Percentiles rank a stretch among this genome's conserved stretches.
Evolutionary conservation across 2,888 invertebrate genomes (phyloP).

Genomic region (Macrosoma leucophasiata): DNA sequence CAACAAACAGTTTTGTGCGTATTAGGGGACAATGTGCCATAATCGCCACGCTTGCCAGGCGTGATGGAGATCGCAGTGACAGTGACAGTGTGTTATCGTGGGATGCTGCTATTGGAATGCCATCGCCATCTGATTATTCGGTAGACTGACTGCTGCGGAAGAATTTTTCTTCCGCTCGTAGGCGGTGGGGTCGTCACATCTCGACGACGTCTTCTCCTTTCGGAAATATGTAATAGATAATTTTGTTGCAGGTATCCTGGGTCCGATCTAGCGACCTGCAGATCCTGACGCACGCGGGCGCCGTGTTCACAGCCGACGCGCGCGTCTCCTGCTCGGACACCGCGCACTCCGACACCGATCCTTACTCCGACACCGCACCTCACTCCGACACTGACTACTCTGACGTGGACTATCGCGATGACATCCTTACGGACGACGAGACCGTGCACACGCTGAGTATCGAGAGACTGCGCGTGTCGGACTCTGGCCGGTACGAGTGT

Average conservation of each 20-base stretch:
- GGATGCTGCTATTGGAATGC: too few relatives aligned
- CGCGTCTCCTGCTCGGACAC: constrained; percentile 78
- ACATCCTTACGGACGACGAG: constrained; percentile 68
- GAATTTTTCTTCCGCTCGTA: too few relatives aligned
- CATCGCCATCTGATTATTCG: too few relatives aligned
- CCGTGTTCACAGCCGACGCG: constrained; percentile 80
- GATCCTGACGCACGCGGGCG: constrained; percentile 79
- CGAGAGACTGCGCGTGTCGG: constrained; percentile 72
- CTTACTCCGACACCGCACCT: constrained; percentile 60
- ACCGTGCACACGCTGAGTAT: constrained; percentile 77
- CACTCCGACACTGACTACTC: constrained; percentile 64
- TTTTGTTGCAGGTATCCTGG: constrained; percentile 81
- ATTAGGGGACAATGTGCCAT: too few relatives aligned
- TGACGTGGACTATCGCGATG: constrained; percentile 73
- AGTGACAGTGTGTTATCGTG: too few relatives aligned
- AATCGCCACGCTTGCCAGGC: too few relatives aligned
- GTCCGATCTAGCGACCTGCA: constrained; percentile 81
- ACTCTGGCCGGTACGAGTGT: constrained; percentile 83
- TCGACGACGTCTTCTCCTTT: neutral
- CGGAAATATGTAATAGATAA: neutral
- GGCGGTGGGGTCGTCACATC: too few relatives aligned
- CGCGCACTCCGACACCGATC: constrained; percentile 33
- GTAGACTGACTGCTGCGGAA: too few relatives aligned
- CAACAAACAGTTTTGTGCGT: too few relatives aligned
- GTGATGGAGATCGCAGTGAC: too few relatives aligned